Evolutionary conservation across 2,888 invertebrate genomes (phyloP).

Genomic region (Bembecia ichneumoniformis): DNA sequence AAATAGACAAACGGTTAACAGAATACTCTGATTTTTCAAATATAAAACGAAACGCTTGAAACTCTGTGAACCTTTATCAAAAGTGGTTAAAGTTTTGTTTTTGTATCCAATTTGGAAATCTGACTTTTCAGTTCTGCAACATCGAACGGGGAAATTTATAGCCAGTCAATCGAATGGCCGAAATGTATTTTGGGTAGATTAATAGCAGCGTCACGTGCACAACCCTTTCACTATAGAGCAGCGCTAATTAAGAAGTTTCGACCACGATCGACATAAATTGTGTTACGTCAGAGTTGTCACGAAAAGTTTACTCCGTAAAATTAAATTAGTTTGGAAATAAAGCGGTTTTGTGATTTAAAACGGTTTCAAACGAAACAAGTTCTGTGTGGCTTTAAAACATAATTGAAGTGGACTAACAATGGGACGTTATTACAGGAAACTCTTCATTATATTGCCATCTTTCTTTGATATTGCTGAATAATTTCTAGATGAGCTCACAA

Average conservation of each 20-base stretch:
- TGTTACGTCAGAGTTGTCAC: conserved; percentile 42
- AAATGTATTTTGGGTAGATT: conserved; percentile 32
- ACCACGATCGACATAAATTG: conserved; percentile 47
- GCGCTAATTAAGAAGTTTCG: conserved; percentile 58
- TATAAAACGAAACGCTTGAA: no score
- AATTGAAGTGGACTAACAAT: background rate
- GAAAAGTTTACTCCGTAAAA: conserved; percentile 41
- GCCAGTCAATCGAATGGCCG: background rate
- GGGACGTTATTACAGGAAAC: no score
- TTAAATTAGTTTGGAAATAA: conserved; percentile 48
- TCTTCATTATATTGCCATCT: no score
- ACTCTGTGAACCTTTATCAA: no score
- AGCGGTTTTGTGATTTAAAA: conserved; percentile 43
- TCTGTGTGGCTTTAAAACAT: background rate
- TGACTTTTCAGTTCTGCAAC: background rate
- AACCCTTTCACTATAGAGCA: conserved; percentile 35
- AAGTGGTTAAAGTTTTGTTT: no score
- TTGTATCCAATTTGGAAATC: background rate
- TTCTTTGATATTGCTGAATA: no score
- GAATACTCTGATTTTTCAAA: no score
- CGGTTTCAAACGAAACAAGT: background rate
- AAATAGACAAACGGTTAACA: conserved; percentile 1
- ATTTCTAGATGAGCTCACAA: no score
- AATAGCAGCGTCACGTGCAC: conserved; percentile 31
- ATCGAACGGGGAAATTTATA: background rate